Conservation (phyloP, 1,140 invertebrate species). For the Sinella curviseta region DNA sequence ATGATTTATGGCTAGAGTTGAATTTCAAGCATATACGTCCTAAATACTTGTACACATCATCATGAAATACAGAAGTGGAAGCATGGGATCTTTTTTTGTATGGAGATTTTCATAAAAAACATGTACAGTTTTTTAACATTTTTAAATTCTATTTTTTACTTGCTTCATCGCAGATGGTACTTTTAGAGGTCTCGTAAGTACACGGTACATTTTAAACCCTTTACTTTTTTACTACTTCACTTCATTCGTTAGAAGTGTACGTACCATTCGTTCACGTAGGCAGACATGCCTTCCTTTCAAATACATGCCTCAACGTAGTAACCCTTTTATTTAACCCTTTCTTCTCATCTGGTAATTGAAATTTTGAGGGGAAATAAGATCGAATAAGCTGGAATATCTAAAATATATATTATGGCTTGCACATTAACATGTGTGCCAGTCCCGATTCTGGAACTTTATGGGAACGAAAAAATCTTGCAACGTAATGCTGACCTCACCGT, state of each 20-base stretch:
- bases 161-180: not conserved
- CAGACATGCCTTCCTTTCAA: not conserved
- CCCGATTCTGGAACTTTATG: conserved; percentile 8
- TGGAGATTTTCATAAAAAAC: conserved; percentile 1
- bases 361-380: not conserved
- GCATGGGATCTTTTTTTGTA: not conserved
- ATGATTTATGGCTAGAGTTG: conserved; percentile 17
- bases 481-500: not conserved
- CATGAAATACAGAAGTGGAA: not conserved
- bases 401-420: not conserved
- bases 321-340: conserved; percentile 19
- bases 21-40: not conserved
- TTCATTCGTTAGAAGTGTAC: too few relatives aligned
- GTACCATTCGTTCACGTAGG: too few relatives aligned
- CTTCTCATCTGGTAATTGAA: conserved; percentile 15
- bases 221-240: not conserved
- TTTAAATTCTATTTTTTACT: not conserved
- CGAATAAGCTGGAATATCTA: not conserved
- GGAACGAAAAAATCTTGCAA: not conserved
- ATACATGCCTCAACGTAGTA: not conserved
- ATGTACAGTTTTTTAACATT: not conserved
- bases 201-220: not conserved
- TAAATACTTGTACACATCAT: not conserved
- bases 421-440: not conserved
- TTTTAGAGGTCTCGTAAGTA: not conserved